Base-by-base conservation (phyloP, 2,888 invertebrate genomes). In the Pristionchus fissidentatus region DNA sequence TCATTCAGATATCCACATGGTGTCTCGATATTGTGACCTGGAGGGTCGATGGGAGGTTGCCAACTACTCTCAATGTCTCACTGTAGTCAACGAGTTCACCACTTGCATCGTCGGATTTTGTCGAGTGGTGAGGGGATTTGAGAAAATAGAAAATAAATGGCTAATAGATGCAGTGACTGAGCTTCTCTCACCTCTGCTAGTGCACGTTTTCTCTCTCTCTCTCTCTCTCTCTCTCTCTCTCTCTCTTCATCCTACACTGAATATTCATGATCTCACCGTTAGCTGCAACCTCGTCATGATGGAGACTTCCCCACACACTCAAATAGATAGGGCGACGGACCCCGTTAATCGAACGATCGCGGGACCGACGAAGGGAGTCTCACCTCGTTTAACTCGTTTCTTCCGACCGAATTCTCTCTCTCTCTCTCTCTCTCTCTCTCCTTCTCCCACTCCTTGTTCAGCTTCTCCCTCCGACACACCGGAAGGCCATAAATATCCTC, bases 31-130 rank as follows among this genome's bases (percentile, higher is more conserved):
- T 22, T 92, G 92, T 83, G 84, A 85, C 62, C 43, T 70, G 19
- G 83, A 85, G 62, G 91, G 91, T 15, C 84, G 86, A 4, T 92
- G 92, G 92, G 87, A 87, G 38, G 88, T 87, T 8, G 87, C 91
- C 8, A 87, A 90, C 84, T 92, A 92, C 85, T 62, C 85, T 13
- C 86, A 89, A 81, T 92, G 92, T 85, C 84, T 91, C 22, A 86
- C 88, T 43, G 88, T 92, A 35, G 87, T 92, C 10, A 84, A 86
- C 22, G 87, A 88, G 15, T 86, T 89, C 77, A 87, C 87, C 0
- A 85, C 88, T 13, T 92, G 92, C 84, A 85, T 92, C 82, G 89
- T 88, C 70, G 91, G 90, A 29, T 91, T 88, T 46, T 91, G 91
- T 83, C 84, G 88, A 85, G 86, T 88, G 85, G 91, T 91, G 79